Evolutionary conservation across 2,888 invertebrate genomes (phyloP).

Genomic region (Epinotia ramella): DNA sequence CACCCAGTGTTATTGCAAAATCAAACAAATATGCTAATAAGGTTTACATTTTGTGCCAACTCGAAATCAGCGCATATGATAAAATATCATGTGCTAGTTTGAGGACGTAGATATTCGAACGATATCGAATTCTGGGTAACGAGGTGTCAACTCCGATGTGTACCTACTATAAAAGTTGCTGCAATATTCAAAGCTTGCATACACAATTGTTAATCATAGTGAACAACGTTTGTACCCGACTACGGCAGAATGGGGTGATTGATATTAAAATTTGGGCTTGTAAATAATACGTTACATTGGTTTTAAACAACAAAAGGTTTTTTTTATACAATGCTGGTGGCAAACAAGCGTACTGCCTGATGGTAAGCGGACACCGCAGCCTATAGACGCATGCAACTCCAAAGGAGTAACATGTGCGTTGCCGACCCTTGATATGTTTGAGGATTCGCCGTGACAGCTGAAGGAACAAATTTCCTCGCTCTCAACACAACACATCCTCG

Average conservation of each 20-base stretch:
- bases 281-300: background rate
- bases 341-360: too few relatives aligned
- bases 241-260: too few relatives aligned
- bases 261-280: background rate
- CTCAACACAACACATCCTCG: too few relatives aligned
- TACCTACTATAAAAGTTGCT: background rate
- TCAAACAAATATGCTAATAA: background rate
- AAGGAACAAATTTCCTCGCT: too few relatives aligned
- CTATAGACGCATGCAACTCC: too few relatives aligned
- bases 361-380: too few relatives aligned
- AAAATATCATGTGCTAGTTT: background rate
- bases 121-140: background rate
- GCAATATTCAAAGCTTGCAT: background rate
- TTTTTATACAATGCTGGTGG: too few relatives aligned
- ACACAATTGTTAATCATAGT: too few relatives aligned
- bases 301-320: background rate
- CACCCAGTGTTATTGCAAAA: background rate
- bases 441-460: too few relatives aligned
- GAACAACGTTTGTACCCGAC: background rate
- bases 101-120: background rate
- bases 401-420: too few relatives aligned
- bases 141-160: background rate
- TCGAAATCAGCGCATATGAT: background rate
- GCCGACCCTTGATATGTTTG: too few relatives aligned
- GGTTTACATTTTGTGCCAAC: background rate